Conservation (phyloP, 2,113 vertebrate genomes). For the Ophiodon elongatus region DNA sequence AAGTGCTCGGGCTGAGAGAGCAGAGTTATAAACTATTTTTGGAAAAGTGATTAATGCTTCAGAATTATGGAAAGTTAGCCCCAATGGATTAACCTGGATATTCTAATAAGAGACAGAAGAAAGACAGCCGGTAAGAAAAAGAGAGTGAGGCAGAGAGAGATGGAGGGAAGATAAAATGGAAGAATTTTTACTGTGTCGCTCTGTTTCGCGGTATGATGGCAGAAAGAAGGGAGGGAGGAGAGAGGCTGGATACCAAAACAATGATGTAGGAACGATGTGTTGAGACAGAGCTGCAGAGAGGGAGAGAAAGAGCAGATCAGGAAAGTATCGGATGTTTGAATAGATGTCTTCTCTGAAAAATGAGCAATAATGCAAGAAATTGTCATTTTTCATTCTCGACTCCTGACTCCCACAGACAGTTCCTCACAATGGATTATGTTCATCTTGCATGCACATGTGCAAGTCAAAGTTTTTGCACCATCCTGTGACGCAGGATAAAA, state of each 20-base stretch:
- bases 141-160: background rate
- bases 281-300: slow-evolving; percentile 7
- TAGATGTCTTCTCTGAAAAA: slow-evolving; percentile 44
- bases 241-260: slow-evolving; percentile 15
- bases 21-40: slow-evolving; percentile 48
- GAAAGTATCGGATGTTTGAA: slow-evolving; percentile 32
- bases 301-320: slow-evolving; percentile 13
- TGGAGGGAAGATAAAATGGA: slow-evolving; percentile 14
- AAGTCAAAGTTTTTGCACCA: background rate
- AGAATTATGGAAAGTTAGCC: slow-evolving; percentile 35
- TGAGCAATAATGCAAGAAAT: slow-evolving; percentile 31
- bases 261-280: slow-evolving; percentile 11
- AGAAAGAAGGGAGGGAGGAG: background rate
- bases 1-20: slow-evolving; percentile 30
- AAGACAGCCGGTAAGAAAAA: background rate
- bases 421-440: slow-evolving; percentile 8
- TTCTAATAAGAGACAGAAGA: slow-evolving; percentile 16
- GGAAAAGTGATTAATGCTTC: slow-evolving; percentile 55
- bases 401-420: slow-evolving; percentile 15
- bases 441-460: slow-evolving; percentile 15
- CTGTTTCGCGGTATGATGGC: slow-evolving; percentile 3
- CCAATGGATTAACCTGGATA: background rate
- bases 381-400: background rate
- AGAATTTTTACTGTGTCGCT: background rate
- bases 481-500: background rate